Base-by-base conservation (phyloP, 2,888 invertebrate genomes). In the Apodemia zela region DNA sequence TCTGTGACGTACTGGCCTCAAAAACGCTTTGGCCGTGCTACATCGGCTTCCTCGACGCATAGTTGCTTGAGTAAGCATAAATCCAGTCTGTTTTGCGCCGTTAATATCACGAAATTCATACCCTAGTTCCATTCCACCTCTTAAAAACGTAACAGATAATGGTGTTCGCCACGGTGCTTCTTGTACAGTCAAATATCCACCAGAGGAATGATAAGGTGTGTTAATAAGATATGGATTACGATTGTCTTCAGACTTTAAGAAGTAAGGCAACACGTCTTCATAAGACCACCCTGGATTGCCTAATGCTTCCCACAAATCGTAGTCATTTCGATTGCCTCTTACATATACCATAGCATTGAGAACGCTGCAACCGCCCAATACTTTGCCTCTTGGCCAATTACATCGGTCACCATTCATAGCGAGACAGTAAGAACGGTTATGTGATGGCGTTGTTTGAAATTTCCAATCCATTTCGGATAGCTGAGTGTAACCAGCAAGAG, bases 331-430 rank as follows among this genome's bases (percentile, higher is more conserved):
- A 76, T 97, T 98, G 62, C 98, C 98, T 62, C 98, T 93, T 13
- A 97, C 95, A 86, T 98, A 98, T 45, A 98, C 94, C 98, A 98
- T 98, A 15, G 97, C 97, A 81, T 98, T 98, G 0, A 98, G 93
- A 1, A 97, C 96, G 74, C 97, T 97, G 64, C 95, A 94, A 15
- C 98, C 98, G 29, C 98, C 98, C 25, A 98, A 93, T 18, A 96
- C 97, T 82, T 97, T 98, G 62, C 98, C 98, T 68, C 98, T 93
- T 3, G 97, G 97, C 97, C 97, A 97, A 85, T 97, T 97, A 83
- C 97, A 97, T 67, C 97, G 93, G 80, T 96, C 96, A 0, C 96
- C 96, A 69, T 95, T 94, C 97, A 97, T 97, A 8, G 96, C 97
- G 67, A 96, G 93, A 76, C 97, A 97, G 82, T 97, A 97, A n/a